phyloP scores from a whole-genome alignment of 2,797 vertebrate genomes.

The Xerus rutilus region DNA sequence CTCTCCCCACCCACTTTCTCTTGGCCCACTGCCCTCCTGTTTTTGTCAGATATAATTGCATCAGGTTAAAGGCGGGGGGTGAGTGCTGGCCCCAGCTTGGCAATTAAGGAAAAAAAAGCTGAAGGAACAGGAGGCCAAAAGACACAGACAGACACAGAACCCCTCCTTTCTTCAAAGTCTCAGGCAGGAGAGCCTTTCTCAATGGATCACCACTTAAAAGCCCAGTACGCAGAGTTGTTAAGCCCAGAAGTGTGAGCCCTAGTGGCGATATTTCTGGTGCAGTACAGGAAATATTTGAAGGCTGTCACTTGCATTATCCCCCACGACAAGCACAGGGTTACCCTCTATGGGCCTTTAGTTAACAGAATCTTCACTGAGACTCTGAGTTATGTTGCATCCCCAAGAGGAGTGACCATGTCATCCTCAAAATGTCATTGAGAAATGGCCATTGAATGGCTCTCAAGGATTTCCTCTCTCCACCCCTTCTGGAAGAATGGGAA shows the following conservation, averaged over 20 bases:
- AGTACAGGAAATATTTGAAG: neutral
- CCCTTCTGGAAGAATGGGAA: neutral
- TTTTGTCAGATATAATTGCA: constrained; percentile 79
- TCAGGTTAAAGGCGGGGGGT: constrained; percentile 49
- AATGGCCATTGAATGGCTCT: neutral
- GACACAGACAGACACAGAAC: neutral
- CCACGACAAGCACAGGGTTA: neutral
- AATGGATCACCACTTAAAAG: neutral
- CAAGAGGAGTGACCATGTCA: neutral
- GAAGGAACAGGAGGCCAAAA: neutral
- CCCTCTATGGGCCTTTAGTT: too few species aligned
- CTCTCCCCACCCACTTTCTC: constrained; percentile 60
- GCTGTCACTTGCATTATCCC: neutral
- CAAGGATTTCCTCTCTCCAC: neutral
- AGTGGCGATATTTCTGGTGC: neutral
- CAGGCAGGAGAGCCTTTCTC: neutral
- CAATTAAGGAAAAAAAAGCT: constrained; percentile 74
- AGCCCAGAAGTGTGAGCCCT: neutral
- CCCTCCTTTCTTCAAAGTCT: neutral
- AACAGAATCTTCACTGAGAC: neutral
- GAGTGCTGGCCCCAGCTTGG: constrained; percentile 65
- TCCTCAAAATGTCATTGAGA: neutral
- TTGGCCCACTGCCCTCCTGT: constrained; percentile 67
- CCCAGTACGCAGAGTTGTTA: neutral
- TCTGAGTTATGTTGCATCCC: neutral